Base-by-base conservation (phyloP, 2,113 vertebrate species). In the Ctenomys sociabilis region DNA sequence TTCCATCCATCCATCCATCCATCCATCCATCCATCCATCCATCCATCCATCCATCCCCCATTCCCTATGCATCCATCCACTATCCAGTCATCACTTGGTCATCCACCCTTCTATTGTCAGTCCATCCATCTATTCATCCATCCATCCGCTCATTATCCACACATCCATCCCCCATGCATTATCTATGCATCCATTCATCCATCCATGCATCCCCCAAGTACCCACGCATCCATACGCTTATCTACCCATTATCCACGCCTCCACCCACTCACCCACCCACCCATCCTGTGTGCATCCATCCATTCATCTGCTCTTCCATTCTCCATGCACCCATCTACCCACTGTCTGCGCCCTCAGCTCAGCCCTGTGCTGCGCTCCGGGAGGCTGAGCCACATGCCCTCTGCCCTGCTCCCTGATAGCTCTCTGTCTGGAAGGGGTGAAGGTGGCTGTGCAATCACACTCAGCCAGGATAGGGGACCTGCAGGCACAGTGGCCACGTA, bases 301-400 rank as follows among this genome's bases (percentile, higher is more conserved):
- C 49, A 21, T 43, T 40, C 37, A 43, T 19, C 49, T 7, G 11
- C 26, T 28, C 57, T 21, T 0, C 21, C 22, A 40, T 10, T 21
- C 54, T 0, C 26, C n/a, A 28, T 4, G 37, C 13, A 14, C 4
- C 16, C 24, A 24, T 9, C 45, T 17, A 54, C 0, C 26, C 66
- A 68, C 19, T 6, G 5, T 35, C 52, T 4, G 19, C 5, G 32
- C 32, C 17, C 80, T 57, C 19, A 35, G 52, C 10, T 14, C 43
- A 17, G 57, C 13, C 43, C 40, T 9, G 54, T 59, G 73, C 81
- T 57, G 19, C 43, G 80, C n/a, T 8, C 43, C 7, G 9, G 75
- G 19, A 13, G 12, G 63, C 35, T 7, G 6, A 72, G 70, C 63
- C 9, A 63, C 30, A 1, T 26, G 73, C 1, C 1, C 12, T 57